These are phyloP conservation scores for Notothenia coriiceps DNA, from an alignment of 2,113 vertebrate genomes.

Conservation along the genomic window DNA sequence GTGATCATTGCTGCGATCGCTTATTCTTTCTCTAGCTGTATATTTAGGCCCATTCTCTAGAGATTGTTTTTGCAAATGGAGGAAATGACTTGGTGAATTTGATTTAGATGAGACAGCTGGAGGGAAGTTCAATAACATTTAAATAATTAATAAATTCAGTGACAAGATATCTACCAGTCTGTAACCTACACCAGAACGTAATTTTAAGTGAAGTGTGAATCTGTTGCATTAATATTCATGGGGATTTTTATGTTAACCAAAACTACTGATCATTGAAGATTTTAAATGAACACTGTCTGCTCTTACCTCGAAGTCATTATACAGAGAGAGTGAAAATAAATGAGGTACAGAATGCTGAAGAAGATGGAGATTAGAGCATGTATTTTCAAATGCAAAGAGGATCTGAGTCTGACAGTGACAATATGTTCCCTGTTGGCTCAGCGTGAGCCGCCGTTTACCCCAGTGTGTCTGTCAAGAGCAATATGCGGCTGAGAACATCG, in stretches of 20 bases:
- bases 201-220: constrained; percentile 2
- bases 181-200: constrained; percentile 11
- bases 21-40: background rate
- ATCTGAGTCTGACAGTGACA: constrained; percentile 54
- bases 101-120: constrained; percentile 4
- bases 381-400: constrained; percentile 43
- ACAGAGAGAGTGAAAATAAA: background rate
- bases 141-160: background rate
- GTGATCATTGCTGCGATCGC: too few relatives aligned
- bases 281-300: constrained; percentile 24
- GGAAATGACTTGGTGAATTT: constrained; percentile 5
- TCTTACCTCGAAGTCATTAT: background rate
- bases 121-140: constrained; percentile 15
- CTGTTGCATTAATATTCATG: constrained; percentile 20
- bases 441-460: constrained; percentile 31
- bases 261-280: constrained; percentile 29
- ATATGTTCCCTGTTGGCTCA: constrained; percentile 44
- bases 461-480: constrained; percentile 41
- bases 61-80: constrained; percentile 21
- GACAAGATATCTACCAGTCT: constrained; percentile 2
- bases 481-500: constrained; percentile 29
- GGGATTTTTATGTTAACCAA: background rate
- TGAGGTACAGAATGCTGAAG: background rate
- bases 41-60: background rate
- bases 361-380: constrained; percentile 35